These are phyloP conservation scores for Spodoptera exigua DNA, from an alignment of 2,888 invertebrate species.

Conservation along the genomic window DNA sequence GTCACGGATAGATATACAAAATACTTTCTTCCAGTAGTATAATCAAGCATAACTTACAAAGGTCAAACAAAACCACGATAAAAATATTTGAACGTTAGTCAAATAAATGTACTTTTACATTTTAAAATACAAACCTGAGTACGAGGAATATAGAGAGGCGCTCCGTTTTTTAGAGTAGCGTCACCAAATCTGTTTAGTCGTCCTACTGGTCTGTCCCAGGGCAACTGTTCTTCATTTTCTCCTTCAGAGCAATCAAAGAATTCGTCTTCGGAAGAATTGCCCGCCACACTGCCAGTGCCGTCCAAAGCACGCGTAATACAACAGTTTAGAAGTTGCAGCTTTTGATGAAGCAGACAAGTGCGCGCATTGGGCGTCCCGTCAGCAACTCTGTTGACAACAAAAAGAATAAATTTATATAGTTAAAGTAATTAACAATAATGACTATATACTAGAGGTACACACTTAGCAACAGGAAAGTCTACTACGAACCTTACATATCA, in stretches of 20 bases:
- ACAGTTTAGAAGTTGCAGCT: slow-evolving; percentile 96
- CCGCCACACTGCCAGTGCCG: slow-evolving; percentile 77
- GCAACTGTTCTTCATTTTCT: slow-evolving; percentile 85
- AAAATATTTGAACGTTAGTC: not conserved
- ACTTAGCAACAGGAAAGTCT: not conserved
- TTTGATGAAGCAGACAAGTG: slow-evolving; percentile 97
- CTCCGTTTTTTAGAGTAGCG: slow-evolving; percentile 79
- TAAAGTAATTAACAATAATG: not conserved
- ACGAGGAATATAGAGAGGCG: slow-evolving; percentile 80
- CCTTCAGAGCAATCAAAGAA: slow-evolving; percentile 94
- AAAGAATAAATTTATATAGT: slow-evolving; percentile 3
- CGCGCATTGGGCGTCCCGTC: slow-evolving; percentile 95
- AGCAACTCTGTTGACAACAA: slow-evolving; percentile 91
- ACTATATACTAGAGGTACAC: not conserved
- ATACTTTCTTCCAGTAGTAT: not conserved
- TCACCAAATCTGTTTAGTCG: slow-evolving; percentile 77
- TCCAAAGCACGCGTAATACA: slow-evolving; percentile 91
- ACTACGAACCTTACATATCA: not conserved
- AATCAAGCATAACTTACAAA: not conserved
- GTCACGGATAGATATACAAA: slow-evolving; percentile 19
- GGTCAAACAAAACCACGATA: not conserved
- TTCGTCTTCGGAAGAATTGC: slow-evolving; percentile 90
- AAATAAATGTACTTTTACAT: not conserved
- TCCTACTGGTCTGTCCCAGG: slow-evolving; percentile 81
- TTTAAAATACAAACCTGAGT: slow-evolving; percentile 75